phyloP scores from a whole-genome alignment of 2,113 vertebrate species.

The Mesitornis unicolor region DNA sequence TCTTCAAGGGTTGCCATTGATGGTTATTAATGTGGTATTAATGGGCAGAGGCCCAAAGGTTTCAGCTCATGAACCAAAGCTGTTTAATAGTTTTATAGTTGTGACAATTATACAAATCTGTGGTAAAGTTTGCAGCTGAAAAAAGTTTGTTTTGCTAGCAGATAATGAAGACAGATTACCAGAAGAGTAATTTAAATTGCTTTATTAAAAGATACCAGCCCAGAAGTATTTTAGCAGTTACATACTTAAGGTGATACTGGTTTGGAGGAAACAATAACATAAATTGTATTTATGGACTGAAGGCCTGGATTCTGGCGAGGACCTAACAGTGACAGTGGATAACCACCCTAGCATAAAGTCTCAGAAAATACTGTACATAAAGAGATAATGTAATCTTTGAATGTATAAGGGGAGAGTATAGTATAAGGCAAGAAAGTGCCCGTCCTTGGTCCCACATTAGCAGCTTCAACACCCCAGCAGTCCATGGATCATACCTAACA shows the following conservation, averaged over 20 bases:
- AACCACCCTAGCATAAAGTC: background rate
- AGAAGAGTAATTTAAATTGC: background rate
- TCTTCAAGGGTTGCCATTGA: background rate
- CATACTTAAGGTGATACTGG: background rate
- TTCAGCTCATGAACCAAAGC: background rate
- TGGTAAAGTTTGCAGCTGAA: background rate
- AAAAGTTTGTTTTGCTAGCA: background rate
- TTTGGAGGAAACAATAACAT: background rate
- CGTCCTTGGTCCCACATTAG: background rate
- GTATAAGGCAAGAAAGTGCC: background rate
- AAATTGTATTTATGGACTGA: background rate
- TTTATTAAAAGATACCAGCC: background rate
- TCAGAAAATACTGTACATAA: background rate
- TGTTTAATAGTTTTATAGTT: background rate
- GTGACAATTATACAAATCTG: background rate
- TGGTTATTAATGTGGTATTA: accelerated
- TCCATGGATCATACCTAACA: too few relatives aligned
- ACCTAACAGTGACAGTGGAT: background rate
- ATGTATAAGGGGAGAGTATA: background rate
- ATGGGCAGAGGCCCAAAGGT: background rate
- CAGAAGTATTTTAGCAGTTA: background rate
- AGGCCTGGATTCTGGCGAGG: background rate
- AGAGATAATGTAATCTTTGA: background rate
- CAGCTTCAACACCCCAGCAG: background rate
- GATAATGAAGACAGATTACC: background rate